These are phyloP conservation scores for Stenurella melanura DNA, from an alignment of 2,888 invertebrate species.

Conservation along the genomic window DNA sequence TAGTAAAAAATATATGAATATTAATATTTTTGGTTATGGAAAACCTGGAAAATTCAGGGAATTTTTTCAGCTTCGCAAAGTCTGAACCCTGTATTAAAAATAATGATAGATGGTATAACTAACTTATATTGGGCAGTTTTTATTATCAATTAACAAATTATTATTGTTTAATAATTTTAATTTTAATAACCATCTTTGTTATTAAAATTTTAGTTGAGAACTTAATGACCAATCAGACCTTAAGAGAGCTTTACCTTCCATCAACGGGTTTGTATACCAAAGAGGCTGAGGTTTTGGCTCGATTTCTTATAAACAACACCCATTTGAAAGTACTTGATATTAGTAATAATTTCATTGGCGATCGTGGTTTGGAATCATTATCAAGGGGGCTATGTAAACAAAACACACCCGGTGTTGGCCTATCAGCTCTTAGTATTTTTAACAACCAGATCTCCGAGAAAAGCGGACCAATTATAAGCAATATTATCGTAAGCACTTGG, in stretches of 20 bases:
- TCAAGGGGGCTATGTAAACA: slow-evolving; percentile 68
- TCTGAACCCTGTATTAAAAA: too few relatives aligned
- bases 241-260: slow-evolving; percentile 68
- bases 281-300: slow-evolving; percentile 68
- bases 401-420: slow-evolving; percentile 59
- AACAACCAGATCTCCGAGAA: slow-evolving; percentile 70
- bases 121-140: too few relatives aligned
- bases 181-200: neutral
- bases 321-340: slow-evolving; percentile 68
- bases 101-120: too few relatives aligned
- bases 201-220: slow-evolving; percentile 64
- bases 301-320: slow-evolving; percentile 65
- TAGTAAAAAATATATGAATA: too few relatives aligned
- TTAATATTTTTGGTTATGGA: too few relatives aligned
- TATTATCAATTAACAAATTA: too few relatives aligned
- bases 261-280: slow-evolving; percentile 69
- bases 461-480: slow-evolving; percentile 66
- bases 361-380: slow-evolving; percentile 68
- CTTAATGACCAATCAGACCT: slow-evolving; percentile 64
- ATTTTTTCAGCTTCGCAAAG: too few relatives aligned
- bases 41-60: too few relatives aligned
- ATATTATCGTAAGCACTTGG: slow-evolving; percentile 66
- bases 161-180: too few relatives aligned
- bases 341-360: slow-evolving; percentile 70
- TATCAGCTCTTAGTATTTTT: slow-evolving; percentile 68